Evolutionary conservation across 2,797 vertebrate genomes (phyloP).

Genomic region (Cynopterus sphinx): DNA sequence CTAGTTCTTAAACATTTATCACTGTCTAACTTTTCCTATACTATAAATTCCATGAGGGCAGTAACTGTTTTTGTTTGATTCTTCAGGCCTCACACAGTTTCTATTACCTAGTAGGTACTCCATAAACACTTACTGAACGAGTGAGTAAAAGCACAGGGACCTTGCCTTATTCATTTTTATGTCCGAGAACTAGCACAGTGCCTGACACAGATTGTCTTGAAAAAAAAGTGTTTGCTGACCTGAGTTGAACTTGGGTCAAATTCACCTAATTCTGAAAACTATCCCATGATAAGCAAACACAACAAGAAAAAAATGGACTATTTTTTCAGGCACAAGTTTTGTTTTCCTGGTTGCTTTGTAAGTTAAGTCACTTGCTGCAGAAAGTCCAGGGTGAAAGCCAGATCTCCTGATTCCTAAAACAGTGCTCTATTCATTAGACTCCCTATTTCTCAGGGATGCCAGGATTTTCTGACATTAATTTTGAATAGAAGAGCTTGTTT

Average conservation of each 20-base stretch:
- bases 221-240: background rate
- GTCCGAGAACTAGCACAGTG: background rate
- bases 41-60: background rate
- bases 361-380: conserved; percentile 3
- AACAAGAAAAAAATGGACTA: conserved; percentile 2
- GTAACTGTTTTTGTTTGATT: background rate
- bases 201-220: background rate
- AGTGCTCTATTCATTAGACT: conserved; percentile 22
- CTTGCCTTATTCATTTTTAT: background rate
- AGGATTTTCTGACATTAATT: background rate
- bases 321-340: conserved; percentile 18
- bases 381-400: conserved; percentile 20
- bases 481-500: background rate
- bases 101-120: background rate
- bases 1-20: background rate
- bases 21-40: background rate
- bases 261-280: conserved; percentile 43
- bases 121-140: conserved; percentile 7
- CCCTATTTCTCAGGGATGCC: background rate
- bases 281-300: background rate
- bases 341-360: conserved; percentile 33
- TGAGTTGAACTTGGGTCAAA: conserved; percentile 32
- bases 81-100: background rate
- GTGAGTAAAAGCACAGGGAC: background rate
- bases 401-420: background rate